Conservation (phyloP, 2,113 vertebrate species). For the Psettodes erumei region DNA sequence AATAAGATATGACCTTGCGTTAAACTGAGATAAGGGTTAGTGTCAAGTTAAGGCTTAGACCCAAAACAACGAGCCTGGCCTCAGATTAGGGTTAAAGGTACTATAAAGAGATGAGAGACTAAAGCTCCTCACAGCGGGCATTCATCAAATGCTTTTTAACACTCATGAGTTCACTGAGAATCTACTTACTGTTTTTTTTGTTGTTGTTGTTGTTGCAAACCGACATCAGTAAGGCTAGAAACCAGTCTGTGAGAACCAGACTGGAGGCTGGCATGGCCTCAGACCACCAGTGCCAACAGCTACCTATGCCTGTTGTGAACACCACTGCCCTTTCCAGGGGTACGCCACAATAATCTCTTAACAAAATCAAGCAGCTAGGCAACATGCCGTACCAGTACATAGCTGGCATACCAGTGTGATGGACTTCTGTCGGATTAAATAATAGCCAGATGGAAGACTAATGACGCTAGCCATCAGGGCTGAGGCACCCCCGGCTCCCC, state of each 20-base stretch:
- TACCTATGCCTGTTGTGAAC: conserved; percentile 50
- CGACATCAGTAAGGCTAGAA: not conserved
- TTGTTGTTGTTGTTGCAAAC: conserved; percentile 20
- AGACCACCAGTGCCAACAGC: conserved; percentile 23
- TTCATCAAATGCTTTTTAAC: conserved; percentile 21
- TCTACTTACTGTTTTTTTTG: conserved; percentile 26
- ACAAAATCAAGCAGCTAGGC: conserved; percentile 37
- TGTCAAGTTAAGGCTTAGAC: conserved; percentile 14
- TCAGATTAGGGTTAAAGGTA: conserved; percentile 41
- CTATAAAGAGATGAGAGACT: conserved; percentile 43
- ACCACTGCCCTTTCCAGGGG: conserved; percentile 36
- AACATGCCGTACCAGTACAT: conserved; percentile 44
- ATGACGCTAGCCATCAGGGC: conserved; percentile 32
- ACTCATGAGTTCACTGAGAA: conserved; percentile 30
- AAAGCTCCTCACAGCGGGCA: conserved; percentile 26
- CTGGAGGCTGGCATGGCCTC: conserved; percentile 1
- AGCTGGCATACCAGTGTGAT: conserved; percentile 58
- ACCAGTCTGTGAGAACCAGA: conserved; percentile 34
- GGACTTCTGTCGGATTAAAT: conserved; percentile 44
- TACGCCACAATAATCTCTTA: conserved; percentile 40
- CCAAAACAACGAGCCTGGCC: conserved; percentile 16
- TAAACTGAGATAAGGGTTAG: conserved; percentile 8
- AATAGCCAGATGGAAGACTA: conserved; percentile 59
- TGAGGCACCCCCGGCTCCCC: conserved; percentile 4
- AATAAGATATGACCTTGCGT: conserved; percentile 24